Evolutionary conservation across 2,797 vertebrate species (phyloP), one percentile per base, ranked within the genome.

Genomic region (Enteromius radiatus): DNA sequence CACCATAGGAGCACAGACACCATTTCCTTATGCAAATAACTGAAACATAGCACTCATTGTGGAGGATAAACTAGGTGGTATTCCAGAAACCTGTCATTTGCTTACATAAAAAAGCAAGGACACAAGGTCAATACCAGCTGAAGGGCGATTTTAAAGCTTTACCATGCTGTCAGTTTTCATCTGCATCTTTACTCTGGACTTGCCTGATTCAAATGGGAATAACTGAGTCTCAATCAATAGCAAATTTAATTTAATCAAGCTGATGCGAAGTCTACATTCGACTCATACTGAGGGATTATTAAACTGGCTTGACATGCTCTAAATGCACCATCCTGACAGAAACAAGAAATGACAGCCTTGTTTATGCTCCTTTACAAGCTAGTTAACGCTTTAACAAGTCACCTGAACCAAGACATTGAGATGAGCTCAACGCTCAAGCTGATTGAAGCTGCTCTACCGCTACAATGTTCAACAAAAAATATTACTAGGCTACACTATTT

Each of bases 151-250:
- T 81, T 67, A 14, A 74, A 38, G 68, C 79, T 33, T 74, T 23
- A 65, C 71, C 59, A 43, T 63, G 70, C 80, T 82, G 70, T 76
- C 80, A 67, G 80, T 43, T 82, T 67, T 75, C 61, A 82, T 75
- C 33, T 82, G n/a, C 45, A 65, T 76, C 61, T 75, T 76, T 23
- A 54, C 45, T 54, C 36, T 2, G 14, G 28, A 52, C 41, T 26
- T 28, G 9, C 28, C 11, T 17, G 33, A 67, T 75, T 67, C 47
- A 54, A 54, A 52, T 74, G n/a, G 59, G 31, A 36, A 63, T 49
- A 52, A 28, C 28, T 8, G 41, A 26, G 10, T 54, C 59, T 74
- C 28, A 74, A 74, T 81, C 70, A 75, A 54, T 75, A 65, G 61
- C 56, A 54, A 43, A 67, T 41, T 75, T 67, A 43, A 67, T 76